Percentiles rank a stretch among this genome's conserved stretches.
These are phyloP conservation scores for Arbacia lixula DNA, from an alignment of 53 echinoderm and acorn worm genomes.

Conservation along the genomic window DNA sequence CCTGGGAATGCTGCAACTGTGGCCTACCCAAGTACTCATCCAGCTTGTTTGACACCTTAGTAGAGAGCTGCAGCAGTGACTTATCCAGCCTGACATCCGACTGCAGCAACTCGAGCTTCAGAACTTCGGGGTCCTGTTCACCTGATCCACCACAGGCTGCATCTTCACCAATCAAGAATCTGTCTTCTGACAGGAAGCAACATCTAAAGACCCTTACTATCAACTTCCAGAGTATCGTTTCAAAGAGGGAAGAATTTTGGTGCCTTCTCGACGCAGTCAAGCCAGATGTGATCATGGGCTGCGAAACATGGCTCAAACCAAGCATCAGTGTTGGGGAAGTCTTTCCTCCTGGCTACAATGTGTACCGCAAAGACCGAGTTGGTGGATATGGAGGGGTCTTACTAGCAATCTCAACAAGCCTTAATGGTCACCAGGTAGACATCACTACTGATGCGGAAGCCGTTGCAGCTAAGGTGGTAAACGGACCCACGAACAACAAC, in stretches of 20 bases:
- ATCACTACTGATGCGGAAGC: background rate
- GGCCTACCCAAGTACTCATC: constrained; percentile 49
- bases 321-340: background rate
- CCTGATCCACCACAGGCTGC: too few species aligned
- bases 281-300: constrained; percentile 18
- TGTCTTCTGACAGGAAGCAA: too few species aligned
- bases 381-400: background rate
- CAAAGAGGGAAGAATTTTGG: constrained; percentile 19
- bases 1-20: constrained; percentile 49
- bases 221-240: background rate
- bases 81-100: too few species aligned
- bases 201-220: constrained; percentile 14
- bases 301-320: constrained; percentile 27
- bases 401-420: background rate
- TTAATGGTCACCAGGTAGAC: background rate
- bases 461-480: constrained; percentile 11
- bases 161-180: too few species aligned
- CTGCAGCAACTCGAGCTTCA: too few species aligned
- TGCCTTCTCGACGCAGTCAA: constrained; percentile 3
- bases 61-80: too few species aligned
- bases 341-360: constrained; percentile 19
- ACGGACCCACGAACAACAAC: too few species aligned
- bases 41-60: background rate
- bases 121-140: too few species aligned
- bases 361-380: constrained; percentile 3